Evolutionary conservation across 2,888 invertebrate species (phyloP), one percentile per base, ranked within the genome.

Genomic region (Cryptocheilus praepositus): DNA sequence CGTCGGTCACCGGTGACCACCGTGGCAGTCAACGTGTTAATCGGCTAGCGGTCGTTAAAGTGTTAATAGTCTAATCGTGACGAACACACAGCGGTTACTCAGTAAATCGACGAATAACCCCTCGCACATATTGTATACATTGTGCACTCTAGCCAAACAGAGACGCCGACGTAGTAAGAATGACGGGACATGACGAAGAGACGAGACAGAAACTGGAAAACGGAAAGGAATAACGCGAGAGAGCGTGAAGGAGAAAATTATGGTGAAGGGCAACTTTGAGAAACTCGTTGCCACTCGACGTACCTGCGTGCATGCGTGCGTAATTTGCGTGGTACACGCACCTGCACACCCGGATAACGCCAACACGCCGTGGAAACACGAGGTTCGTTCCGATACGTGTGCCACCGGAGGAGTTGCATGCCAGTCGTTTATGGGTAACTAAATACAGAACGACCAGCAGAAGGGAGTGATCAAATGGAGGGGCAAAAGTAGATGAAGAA

Each of bases 371-470:
- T 54, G 63, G 60, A 71, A 68, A 66, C 56, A 64, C 61, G 63
- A 65, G 63, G 62, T 63, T 64, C 52, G 63, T 64, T 65, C 65
- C 44, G 57, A 68, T 70, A 70, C 56, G 51, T 54, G 45, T 57
- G 65, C n/a, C 63, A 71, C 67, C 55, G 52, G 52, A 69, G 59
- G 52, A 64, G 65, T 70, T 69, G 71, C 72, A 70, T 74, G 66
- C 74, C 62, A 54, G 51, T 66, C 62, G 61, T 72, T 72, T 67
- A 64, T 46, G 60, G 70, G 64, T 68, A 76, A 74, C 67, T 72
- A 73, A 78, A 72, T 69, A 59, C 21, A 46, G 66, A 52, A 36
- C 58, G 28, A 55, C 64, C 25, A 53, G 21, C 16, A 18, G 53
- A 49, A 64, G 57, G 54, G 51, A 53, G 59, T 21, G 62, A 59